Evolutionary conservation across 2,113 vertebrate species (phyloP).

Genomic region (Xiphias gladius): DNA sequence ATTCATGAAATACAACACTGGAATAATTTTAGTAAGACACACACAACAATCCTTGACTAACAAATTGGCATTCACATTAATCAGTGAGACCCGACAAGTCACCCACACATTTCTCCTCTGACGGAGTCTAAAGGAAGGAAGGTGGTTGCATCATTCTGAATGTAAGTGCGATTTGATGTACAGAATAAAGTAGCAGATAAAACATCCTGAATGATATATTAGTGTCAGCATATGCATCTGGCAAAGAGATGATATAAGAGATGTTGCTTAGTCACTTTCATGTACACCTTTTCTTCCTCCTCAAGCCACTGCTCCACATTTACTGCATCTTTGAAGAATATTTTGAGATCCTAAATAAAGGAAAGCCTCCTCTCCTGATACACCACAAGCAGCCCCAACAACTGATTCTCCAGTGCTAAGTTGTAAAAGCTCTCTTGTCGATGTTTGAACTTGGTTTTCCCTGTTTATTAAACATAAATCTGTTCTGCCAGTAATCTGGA

Average conservation of each 20-base stretch:
- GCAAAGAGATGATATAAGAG: conserved; percentile 29
- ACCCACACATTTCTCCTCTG: conserved; percentile 5
- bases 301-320: conserved; percentile 11
- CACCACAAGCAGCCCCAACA: not conserved
- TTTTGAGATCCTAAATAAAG: conserved; percentile 12
- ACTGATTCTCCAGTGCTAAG: not conserved
- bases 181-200: not conserved
- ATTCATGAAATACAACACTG: not conserved
- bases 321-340: conserved; percentile 12
- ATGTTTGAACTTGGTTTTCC: not conserved
- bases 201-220: conserved; percentile 33
- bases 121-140: not conserved
- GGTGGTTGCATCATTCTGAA: conserved; percentile 21
- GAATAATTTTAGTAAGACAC: not conserved
- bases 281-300: not conserved
- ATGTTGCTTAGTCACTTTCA: conserved; percentile 30
- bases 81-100: conserved; percentile 16
- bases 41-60: not conserved
- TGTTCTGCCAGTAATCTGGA: conserved; percentile 11
- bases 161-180: conserved; percentile 36
- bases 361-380: not conserved
- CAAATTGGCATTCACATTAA: conserved; percentile 24
- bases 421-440: not conserved
- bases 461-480: conserved; percentile 11
- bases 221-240: conserved; percentile 12